Evolutionary conservation across 1,140 invertebrate species (phyloP), one percentile per base, ranked within the genome.

Genomic region (Dufourea novaeangliae): DNA sequence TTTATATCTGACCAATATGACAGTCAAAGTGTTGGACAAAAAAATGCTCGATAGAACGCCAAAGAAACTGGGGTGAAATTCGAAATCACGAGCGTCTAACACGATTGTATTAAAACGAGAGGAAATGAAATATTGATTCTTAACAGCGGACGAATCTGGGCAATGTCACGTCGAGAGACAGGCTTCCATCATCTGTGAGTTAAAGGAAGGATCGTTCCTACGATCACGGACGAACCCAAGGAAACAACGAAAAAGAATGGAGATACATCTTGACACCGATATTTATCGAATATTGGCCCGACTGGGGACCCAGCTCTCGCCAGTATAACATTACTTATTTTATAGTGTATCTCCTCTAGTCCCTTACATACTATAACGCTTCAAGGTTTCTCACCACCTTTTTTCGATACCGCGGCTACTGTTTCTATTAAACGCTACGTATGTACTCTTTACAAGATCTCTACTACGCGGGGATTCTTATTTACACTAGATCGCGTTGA

Each of bases 211-310:
- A 69, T 59, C 54, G 54, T 39, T 50, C 12, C 20, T 22, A 22
- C 32, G 52, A 76, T 69, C 54, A 37, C 39, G 64, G 44, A 57
- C 32, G 32, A 73, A 46, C 37, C 12, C 54, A 68, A 77, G 29
- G 50, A 52, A 76, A 63, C 12, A 37, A 68, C 63, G 29, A 41
- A 74, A 74, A 50, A 62, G 50, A 80, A 41, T n/a, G n/a, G 32
- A 52, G 66, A 75, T 81, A 80, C 32, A 82, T 67, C 41, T 64
- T 82, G 69, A 87, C 87, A 88, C 91, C 91, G 92, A 92, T 92
- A 92, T 92, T 92, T 92, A 91, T 91, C 87, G 91, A 92, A 92
- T 92, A 92, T 92, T 92, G 89, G 89, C 87, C 91, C 91, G 84
- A 84, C 86, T 90, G 88, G 90, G 86, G 86, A 86, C 90, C 90